A percentile compares a stretch with the other conserved stretches of the same genome.
These are phyloP conservation scores for Falco concolor DNA, from an alignment of 2,797 vertebrate species.

Conservation along the genomic window DNA sequence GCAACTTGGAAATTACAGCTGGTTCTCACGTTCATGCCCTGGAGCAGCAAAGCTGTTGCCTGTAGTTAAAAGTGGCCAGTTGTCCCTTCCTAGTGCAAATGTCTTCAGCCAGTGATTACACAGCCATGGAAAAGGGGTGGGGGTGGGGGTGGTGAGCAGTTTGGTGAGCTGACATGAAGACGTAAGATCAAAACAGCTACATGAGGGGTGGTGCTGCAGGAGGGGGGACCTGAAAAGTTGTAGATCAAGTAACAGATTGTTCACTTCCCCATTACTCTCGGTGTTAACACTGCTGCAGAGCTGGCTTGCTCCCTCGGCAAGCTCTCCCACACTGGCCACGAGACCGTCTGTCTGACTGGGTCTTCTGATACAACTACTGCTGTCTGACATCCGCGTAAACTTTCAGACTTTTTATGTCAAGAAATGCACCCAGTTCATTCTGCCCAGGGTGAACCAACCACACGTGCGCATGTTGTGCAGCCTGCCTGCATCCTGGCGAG, in stretches of 20 bases:
- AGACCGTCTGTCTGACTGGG: not conserved
- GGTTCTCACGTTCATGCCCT: not conserved
- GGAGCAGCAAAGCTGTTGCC: constrained; percentile 5
- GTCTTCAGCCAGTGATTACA: not conserved
- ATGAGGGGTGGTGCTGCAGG: too few species aligned
- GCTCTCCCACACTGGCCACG: not conserved
- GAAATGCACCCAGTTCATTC: not conserved
- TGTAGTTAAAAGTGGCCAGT: not conserved
- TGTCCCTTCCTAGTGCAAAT: not conserved
- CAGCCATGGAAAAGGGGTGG: not conserved
- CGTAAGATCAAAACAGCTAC: not conserved
- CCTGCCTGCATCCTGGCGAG: not conserved
- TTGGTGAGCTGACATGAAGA: not conserved
- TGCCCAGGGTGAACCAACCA: not conserved
- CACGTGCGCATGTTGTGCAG: not conserved
- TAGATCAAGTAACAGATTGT: not conserved
- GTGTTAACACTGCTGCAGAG: not conserved
- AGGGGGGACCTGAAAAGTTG: not conserved
- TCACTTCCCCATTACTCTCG: not conserved
- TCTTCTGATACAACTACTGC: not conserved
- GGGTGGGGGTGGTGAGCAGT: not conserved
- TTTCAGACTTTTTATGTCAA: not conserved
- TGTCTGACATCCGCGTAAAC: not conserved
- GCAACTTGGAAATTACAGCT: constrained; percentile 1
- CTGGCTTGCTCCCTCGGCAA: not conserved